phyloP scores from a whole-genome alignment of 2,113 vertebrate genomes.

The Puma concolor region DNA sequence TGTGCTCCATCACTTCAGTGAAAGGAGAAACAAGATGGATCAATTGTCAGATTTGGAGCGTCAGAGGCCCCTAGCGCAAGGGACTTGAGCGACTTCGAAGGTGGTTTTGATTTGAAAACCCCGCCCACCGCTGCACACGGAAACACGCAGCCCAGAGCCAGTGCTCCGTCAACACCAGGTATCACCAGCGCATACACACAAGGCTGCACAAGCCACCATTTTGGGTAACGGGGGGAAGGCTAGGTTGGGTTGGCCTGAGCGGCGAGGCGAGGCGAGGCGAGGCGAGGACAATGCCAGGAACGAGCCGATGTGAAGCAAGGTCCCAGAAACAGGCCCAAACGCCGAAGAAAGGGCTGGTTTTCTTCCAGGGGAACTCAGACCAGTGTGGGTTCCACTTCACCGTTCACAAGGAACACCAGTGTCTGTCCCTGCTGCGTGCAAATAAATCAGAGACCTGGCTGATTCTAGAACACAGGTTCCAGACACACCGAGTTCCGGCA shows the following conservation, averaged over 20 bases:
- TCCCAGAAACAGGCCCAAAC: background rate
- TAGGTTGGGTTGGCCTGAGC: fast-evolving
- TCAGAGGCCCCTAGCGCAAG: background rate
- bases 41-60: fast-evolving
- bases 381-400: fast-evolving
- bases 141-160: background rate
- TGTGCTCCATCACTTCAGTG: background rate
- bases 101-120: background rate
- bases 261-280: fast-evolving
- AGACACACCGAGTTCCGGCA: fast-evolving
- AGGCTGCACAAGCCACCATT: background rate
- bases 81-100: background rate
- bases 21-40: background rate
- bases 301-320: fast-evolving
- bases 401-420: fast-evolving
- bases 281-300: fast-evolving
- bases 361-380: fast-evolving
- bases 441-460: background rate
- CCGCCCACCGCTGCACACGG: fast-evolving
- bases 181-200: fast-evolving
- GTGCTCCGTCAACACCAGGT: fast-evolving
- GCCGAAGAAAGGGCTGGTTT: background rate
- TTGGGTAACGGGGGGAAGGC: fast-evolving
- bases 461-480: fast-evolving
- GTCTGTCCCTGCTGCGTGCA: background rate